Evolutionary conservation across 1,140 invertebrate species (phyloP).

Genomic region (Pogonus chalceus): DNA sequence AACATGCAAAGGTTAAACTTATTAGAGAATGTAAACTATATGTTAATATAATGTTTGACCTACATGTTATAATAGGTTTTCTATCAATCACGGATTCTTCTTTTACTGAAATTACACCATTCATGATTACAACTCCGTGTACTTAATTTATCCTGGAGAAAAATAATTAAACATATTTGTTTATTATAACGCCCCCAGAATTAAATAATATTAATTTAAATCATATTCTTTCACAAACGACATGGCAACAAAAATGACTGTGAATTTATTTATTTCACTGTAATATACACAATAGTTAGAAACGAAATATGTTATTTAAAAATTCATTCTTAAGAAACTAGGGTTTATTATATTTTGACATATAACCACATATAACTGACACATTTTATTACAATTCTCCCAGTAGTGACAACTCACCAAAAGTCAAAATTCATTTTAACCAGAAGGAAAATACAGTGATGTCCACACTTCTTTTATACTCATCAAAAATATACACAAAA

Average conservation of each 20-base stretch:
- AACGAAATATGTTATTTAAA: neutral
- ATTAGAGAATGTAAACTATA: slow-evolving; percentile 10
- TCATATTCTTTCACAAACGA: neutral
- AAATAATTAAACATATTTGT: slow-evolving; percentile 1
- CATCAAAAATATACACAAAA: too few species aligned
- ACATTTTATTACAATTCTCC: neutral
- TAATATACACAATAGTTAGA: neutral
- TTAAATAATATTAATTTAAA: slow-evolving; percentile 6
- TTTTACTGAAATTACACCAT: slow-evolving; percentile 16
- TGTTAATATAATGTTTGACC: slow-evolving; percentile 15
- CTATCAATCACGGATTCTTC: slow-evolving; percentile 21
- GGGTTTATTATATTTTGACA: neutral
- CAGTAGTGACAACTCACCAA: neutral
- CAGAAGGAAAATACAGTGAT: too few species aligned
- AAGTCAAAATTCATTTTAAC: too few species aligned
- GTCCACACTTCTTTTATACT: too few species aligned
- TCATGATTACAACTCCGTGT: slow-evolving; percentile 15
- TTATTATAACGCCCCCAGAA: neutral
- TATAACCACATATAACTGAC: neutral
- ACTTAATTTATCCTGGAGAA: neutral
- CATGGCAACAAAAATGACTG: neutral
- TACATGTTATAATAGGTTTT: slow-evolving; percentile 30
- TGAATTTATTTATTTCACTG: neutral
- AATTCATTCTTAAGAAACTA: too few species aligned
- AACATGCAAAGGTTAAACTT: too few species aligned